Evolutionary conservation across 2,797 vertebrate genomes (phyloP), one percentile per base, ranked within the genome.

Genomic region (Harpagifer antarcticus): DNA sequence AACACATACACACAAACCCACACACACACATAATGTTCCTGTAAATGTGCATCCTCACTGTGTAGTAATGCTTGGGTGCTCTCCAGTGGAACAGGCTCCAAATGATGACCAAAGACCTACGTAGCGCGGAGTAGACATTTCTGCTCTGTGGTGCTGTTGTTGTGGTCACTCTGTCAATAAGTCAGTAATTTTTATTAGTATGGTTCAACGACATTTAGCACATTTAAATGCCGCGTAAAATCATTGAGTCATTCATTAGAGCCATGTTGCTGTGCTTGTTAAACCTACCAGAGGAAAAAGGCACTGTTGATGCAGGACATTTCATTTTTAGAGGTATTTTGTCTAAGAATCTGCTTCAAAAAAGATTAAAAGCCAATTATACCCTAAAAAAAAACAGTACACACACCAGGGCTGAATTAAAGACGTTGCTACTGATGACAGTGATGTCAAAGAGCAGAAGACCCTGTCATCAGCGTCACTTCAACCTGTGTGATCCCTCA

Each of bases 21-120:
- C 20, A 2, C 20, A 2, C 20, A 23, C 20, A 23, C 66, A 63
- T 56, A 83, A 27, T 60, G 74, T 90, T 86, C 74, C 74, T 87
- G 77, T 82, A 85, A 80, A 88, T 88, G 83, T 92, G 83, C 82
- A 89, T 92, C 79, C 72, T 93, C 75, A 76, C 84, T 88, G 86
- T 81, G 90, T 68, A 77, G 92, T 90, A 92, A 93, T 92, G 82
- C 55, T 85, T 94, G 92, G 93, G 70, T 65, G 54, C 20, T 50
- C 42, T 93, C 91, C 91, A 93, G 81, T 53, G 73, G 67, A 88
- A 88, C 73, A 13, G 17, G 57, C 62, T 88, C 92, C 92, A 93
- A 91, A 76, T 67, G 86, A 94, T 93, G 92, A 94, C 91, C 82
- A 68, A 90, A 90, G 85, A 72, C 84, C 75, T 62, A 70, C 60